phyloP scores from a whole-genome alignment of 2,113 vertebrate genomes.

The Pipa parva region DNA sequence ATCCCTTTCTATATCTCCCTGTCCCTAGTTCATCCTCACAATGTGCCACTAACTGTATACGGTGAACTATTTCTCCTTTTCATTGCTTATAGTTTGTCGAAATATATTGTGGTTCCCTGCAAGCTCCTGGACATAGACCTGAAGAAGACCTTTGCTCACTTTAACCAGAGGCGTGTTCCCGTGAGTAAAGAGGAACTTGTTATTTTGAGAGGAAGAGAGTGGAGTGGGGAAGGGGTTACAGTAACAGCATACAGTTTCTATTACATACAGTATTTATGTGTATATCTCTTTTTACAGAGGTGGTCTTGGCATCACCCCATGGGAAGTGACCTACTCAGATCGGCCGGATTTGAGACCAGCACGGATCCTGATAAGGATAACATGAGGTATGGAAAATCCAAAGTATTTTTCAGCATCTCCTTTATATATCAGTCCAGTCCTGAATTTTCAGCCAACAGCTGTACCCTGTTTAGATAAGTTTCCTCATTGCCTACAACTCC shows the following conservation, averaged over 20 bases:
- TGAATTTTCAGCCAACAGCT: no score
- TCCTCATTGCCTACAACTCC: no score
- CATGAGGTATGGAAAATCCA: slow-evolving; percentile 68
- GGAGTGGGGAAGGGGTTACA: not conserved
- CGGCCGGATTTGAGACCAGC: slow-evolving; percentile 78
- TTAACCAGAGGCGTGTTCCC: slow-evolving; percentile 82
- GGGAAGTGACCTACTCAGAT: slow-evolving; percentile 81
- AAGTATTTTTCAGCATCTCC: not conserved
- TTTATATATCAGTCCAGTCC: no score
- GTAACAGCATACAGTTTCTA: not conserved
- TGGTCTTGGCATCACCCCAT: slow-evolving; percentile 83
- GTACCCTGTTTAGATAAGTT: no score
- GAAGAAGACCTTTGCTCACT: slow-evolving; percentile 82
- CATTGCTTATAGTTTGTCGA: slow-evolving; percentile 67
- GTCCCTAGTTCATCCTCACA: no score
- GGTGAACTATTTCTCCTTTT: no score
- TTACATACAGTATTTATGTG: no score
- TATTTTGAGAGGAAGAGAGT: no score
- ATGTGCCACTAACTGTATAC: no score
- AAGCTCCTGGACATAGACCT: slow-evolving; percentile 84
- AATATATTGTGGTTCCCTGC: slow-evolving; percentile 80
- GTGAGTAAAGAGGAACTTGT: slow-evolving; percentile 66
- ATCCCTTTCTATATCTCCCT: no score
- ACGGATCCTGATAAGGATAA: slow-evolving; percentile 89
- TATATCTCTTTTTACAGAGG: slow-evolving; percentile 65